Evolutionary conservation across 2,113 vertebrate species (phyloP).

Genomic region (Cryptotis parvus): DNA sequence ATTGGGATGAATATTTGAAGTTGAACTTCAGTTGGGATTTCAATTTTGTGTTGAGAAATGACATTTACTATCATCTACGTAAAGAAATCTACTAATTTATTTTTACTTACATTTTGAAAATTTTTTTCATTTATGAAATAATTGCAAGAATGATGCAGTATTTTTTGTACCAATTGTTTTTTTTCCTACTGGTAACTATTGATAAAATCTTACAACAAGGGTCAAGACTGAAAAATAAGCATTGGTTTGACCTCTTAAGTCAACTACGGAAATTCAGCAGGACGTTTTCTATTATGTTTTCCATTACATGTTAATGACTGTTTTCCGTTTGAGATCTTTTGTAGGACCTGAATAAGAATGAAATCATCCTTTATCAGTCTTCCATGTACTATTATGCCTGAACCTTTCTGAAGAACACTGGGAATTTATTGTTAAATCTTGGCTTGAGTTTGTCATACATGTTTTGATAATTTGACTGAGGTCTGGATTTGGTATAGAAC

Average conservation of each 20-base stretch:
- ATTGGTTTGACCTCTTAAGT: neutral
- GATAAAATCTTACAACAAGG: neutral
- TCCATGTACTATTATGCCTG: neutral
- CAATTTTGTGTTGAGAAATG: neutral
- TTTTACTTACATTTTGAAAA: neutral
- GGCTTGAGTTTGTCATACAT: neutral
- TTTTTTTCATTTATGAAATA: neutral
- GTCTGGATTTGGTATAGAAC: neutral
- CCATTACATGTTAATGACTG: neutral
- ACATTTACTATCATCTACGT: neutral
- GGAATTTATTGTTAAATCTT: neutral
- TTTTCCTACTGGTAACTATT: neutral
- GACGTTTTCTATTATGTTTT: neutral
- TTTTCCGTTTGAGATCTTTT: neutral
- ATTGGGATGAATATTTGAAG: neutral
- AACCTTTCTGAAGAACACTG: neutral
- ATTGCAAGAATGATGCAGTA: neutral
- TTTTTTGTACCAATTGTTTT: fast-evolving
- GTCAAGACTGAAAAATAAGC: neutral
- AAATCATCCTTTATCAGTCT: too few relatives aligned
- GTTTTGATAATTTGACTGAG: neutral
- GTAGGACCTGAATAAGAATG: neutral
- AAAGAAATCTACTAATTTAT: neutral
- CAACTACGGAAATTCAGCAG: neutral
- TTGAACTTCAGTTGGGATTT: neutral